Conservation (phyloP, 2,797 vertebrate species). For the Rhabdophis nuchalis region DNA sequence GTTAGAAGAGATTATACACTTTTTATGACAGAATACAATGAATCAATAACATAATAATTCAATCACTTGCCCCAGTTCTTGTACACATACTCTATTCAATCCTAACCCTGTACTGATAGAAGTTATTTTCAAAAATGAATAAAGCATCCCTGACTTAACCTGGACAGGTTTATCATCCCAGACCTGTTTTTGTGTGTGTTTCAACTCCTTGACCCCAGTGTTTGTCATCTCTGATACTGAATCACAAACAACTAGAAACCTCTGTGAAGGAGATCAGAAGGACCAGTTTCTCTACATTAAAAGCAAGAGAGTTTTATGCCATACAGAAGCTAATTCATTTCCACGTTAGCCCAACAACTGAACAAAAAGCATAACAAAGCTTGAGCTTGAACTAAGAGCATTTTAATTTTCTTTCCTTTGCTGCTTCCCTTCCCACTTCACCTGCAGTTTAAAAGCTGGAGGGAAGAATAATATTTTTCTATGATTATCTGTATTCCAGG, state of each 20-base stretch:
- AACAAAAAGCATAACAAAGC: background rate
- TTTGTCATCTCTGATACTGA: background rate
- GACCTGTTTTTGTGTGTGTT: background rate
- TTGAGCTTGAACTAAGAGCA: background rate
- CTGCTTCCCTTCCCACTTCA: background rate
- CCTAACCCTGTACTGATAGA: background rate
- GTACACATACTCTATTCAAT: background rate
- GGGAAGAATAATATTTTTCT: background rate
- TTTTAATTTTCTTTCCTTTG: background rate
- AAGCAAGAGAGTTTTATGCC: background rate
- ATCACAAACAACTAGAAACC: background rate
- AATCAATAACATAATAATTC: background rate
- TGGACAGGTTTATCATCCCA: background rate
- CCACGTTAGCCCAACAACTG: background rate
- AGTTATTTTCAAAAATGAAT: background rate
- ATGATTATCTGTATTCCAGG: background rate
- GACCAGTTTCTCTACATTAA: background rate
- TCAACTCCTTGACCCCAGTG: background rate
- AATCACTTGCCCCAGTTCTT: background rate
- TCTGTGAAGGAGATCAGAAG: background rate
- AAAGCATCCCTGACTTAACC: background rate
- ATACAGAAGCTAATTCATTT: background rate
- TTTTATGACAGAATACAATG: background rate
- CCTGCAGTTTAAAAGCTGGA: background rate
- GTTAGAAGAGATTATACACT: background rate